Evolutionary conservation across 2,113 vertebrate genomes (phyloP).

Genomic region (Festucalex cinctus): DNA sequence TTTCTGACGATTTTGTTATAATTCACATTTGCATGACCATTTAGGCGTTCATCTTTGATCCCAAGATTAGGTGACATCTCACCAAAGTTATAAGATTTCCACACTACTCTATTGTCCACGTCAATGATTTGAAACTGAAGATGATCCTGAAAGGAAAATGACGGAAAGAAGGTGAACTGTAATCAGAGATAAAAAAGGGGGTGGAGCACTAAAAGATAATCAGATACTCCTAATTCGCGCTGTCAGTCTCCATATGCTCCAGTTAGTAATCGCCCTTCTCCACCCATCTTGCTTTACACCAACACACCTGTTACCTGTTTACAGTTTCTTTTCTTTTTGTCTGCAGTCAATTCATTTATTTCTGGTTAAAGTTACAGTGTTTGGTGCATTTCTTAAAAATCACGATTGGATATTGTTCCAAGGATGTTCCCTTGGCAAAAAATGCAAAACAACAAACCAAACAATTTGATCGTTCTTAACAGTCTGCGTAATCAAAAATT

Average conservation of each 20-base stretch:
- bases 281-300: neutral
- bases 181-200: slow-evolving; percentile 1
- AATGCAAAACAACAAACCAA: no score
- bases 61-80: neutral
- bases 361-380: no score
- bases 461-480: no score
- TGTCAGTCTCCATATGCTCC: slow-evolving; percentile 56
- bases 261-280: slow-evolving; percentile 10
- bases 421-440: no score
- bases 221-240: slow-evolving; percentile 40
- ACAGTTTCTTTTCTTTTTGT: neutral
- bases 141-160: neutral
- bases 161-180: neutral
- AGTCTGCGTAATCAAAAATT: no score
- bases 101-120: neutral
- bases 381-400: no score
- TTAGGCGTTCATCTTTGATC: neutral
- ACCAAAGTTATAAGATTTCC: neutral
- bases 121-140: slow-evolving; percentile 4
- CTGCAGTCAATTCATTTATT: no score
- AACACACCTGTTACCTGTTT: slow-evolving; percentile 21
- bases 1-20: neutral
- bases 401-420: no score
- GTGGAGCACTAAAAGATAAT: slow-evolving; percentile 32
- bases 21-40: neutral